These are phyloP conservation scores for Drosophila kikkawai DNA, from an alignment of 1,140 invertebrate genomes.

Conservation along the genomic window DNA sequence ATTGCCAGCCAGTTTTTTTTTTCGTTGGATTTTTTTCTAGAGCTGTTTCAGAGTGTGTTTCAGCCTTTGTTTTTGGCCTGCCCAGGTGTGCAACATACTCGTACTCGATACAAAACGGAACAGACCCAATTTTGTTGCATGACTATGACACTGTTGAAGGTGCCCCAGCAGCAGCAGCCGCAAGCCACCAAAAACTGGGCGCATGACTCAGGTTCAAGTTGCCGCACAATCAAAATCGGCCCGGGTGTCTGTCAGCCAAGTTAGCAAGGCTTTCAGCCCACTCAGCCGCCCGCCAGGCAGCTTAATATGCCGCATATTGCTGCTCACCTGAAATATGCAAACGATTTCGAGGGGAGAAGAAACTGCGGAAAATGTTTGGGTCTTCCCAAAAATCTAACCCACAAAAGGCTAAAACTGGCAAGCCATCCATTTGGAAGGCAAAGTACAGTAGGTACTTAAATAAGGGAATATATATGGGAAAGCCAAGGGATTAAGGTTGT, in stretches of 20 bases:
- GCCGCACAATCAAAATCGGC: slow-evolving; percentile 65
- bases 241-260: slow-evolving; percentile 31
- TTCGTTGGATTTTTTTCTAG: slow-evolving; percentile 5
- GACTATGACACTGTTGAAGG: slow-evolving; percentile 80
- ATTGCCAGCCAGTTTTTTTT: slow-evolving; percentile 69
- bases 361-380: slow-evolving; percentile 1
- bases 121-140: slow-evolving; percentile 72
- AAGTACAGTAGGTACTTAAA: slow-evolving; percentile 1
- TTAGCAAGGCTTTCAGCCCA: slow-evolving; percentile 12
- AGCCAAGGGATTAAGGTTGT: neutral
- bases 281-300: slow-evolving; percentile 11
- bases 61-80: slow-evolving; percentile 27
- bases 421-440: neutral
- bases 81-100: slow-evolving; percentile 70
- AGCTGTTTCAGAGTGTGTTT: slow-evolving; percentile 13
- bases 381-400: slow-evolving; percentile 4
- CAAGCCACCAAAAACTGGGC: slow-evolving; percentile 37
- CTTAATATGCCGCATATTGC: slow-evolving; percentile 46
- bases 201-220: slow-evolving; percentile 84
- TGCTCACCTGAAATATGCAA: slow-evolving; percentile 39
- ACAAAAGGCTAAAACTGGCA: neutral
- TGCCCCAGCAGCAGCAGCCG: slow-evolving; percentile 61
- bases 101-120: slow-evolving; percentile 41
- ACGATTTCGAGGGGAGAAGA: slow-evolving; percentile 19
- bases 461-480: neutral